phyloP scores from a whole-genome alignment of 2,888 invertebrate species.

The Drosophila dives region DNA sequence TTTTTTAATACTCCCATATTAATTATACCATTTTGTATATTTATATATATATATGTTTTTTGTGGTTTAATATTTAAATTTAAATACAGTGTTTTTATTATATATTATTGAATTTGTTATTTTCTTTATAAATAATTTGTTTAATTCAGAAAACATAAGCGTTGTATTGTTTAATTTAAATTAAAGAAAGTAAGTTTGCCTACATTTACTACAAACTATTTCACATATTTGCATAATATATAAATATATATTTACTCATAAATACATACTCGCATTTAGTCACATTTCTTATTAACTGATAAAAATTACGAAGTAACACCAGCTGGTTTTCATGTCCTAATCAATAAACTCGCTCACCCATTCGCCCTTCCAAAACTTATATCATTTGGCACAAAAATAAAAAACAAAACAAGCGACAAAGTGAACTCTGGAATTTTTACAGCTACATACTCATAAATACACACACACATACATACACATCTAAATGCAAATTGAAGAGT shows the following conservation, averaged over 20 bases:
- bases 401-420: conserved; percentile 1
- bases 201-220: background rate
- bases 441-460: conserved; percentile 12
- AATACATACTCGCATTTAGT: conserved; percentile 11
- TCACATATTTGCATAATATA: background rate
- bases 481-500: background rate
- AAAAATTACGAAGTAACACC: conserved; percentile 57
- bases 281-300: conserved; percentile 42
- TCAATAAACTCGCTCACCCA: conserved; percentile 64
- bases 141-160: no score
- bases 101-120: no score
- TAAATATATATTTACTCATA: background rate
- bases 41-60: background rate
- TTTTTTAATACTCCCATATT: background rate
- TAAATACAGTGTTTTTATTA: no score
- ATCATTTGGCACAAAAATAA: conserved; percentile 41
- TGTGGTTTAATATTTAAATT: no score
- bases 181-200: background rate
- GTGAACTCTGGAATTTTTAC: conserved; percentile 9
- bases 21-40: no score
- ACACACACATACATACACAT: background rate
- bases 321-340: conserved; percentile 64
- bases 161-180: background rate
- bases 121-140: no score
- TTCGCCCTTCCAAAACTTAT: conserved; percentile 14